A percentile compares a stretch with the other conserved stretches of the same genome.
phyloP scores from a whole-genome alignment of 2,888 invertebrate species.

The Heliconius charithonia region DNA sequence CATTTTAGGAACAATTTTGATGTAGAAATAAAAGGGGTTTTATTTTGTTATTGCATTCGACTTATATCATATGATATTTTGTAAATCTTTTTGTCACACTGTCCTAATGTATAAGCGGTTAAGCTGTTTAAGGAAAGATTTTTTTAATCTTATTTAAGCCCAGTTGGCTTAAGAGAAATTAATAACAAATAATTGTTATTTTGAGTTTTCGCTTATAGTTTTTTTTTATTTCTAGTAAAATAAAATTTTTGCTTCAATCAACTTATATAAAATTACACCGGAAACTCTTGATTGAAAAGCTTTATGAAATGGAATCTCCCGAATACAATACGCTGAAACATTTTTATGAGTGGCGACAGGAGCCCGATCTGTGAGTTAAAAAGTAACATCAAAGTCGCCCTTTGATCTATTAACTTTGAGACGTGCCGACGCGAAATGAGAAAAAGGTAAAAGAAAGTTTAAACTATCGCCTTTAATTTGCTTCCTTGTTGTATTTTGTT shows the following conservation, averaged over 20 bases:
- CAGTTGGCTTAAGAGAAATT: too few species aligned
- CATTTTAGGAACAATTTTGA: neutral
- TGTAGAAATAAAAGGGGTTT: neutral
- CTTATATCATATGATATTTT: too few species aligned
- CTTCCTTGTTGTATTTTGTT: neutral
- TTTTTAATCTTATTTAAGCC: too few species aligned
- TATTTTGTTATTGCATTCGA: too few species aligned
- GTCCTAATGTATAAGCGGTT: too few species aligned
- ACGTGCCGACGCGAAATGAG: slow-evolving; percentile 32
- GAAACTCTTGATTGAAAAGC: slow-evolving; percentile 35
- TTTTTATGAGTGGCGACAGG: slow-evolving; percentile 37
- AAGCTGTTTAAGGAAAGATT: too few species aligned
- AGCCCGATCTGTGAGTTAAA: slow-evolving; percentile 33
- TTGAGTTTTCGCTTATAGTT: neutral
- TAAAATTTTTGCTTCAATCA: slow-evolving; percentile 11
- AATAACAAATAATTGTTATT: too few species aligned
- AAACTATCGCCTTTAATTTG: slow-evolving; percentile 11
- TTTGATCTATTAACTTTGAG: slow-evolving; percentile 33
- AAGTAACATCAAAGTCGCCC: slow-evolving; percentile 31
- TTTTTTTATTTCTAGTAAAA: neutral
- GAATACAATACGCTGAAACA: slow-evolving; percentile 40
- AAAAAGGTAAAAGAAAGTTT: slow-evolving; percentile 18
- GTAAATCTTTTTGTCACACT: too few species aligned
- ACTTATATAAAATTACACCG: slow-evolving; percentile 26
- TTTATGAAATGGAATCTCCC: slow-evolving; percentile 28